phyloP scores from a whole-genome alignment of 2,888 invertebrate genomes.

The Callyntrura guangdongensis region DNA sequence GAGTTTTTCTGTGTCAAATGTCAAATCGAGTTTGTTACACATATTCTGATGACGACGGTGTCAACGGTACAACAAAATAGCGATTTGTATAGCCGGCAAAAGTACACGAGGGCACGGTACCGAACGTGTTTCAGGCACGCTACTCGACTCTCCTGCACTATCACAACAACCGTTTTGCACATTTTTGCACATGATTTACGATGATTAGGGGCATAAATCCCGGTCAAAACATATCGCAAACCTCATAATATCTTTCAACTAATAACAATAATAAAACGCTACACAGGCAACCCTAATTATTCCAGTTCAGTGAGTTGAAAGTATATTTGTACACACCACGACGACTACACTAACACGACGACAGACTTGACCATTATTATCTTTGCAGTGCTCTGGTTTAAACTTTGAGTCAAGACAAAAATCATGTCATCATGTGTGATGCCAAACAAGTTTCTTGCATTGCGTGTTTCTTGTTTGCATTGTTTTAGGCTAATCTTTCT shows the following conservation, averaged over 20 bases:
- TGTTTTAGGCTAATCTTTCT: slow-evolving; percentile 44
- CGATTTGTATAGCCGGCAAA: neutral
- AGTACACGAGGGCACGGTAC: neutral
- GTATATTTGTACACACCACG: slow-evolving; percentile 21
- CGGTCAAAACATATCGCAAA: slow-evolving; percentile 37
- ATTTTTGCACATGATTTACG: slow-evolving; percentile 55
- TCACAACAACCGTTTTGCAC: neutral
- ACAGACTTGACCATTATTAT: neutral
- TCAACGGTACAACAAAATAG: too few species aligned
- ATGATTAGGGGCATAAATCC: slow-evolving; percentile 55
- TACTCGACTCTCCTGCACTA: neutral
- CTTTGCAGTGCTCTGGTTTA: slow-evolving; percentile 53
- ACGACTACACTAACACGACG: neutral
- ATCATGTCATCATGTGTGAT: slow-evolving; percentile 47
- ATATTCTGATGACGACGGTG: neutral
- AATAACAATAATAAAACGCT: neutral
- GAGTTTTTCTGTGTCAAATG: slow-evolving; percentile 58
- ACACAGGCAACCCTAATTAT: slow-evolving; percentile 37
- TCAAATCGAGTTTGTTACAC: slow-evolving; percentile 35
- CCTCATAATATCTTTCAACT: neutral
- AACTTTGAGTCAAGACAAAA: slow-evolving; percentile 28
- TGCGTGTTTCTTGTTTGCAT: slow-evolving; percentile 20
- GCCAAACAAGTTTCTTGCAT: slow-evolving; percentile 63
- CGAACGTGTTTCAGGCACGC: neutral
- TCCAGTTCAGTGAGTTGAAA: slow-evolving; percentile 63